Conservation (phyloP, 2,797 vertebrate species). For the Fundulus diaphanus region DNA sequence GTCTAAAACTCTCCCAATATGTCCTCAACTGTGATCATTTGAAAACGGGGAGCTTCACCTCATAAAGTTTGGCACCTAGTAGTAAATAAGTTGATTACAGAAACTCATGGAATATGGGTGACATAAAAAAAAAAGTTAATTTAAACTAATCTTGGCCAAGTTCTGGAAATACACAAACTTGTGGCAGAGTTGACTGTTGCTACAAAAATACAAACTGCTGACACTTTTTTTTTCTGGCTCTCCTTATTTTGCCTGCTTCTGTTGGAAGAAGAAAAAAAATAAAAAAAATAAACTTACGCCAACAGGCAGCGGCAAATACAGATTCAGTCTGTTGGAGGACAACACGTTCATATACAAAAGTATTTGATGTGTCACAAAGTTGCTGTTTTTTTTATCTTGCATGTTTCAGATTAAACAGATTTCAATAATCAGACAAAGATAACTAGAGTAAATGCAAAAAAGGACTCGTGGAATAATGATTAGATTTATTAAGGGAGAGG, state of each 20-base stretch:
- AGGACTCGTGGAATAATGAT: neutral
- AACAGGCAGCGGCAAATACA: neutral
- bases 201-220: conserved; percentile 41
- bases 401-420: neutral
- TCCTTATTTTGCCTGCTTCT: conserved; percentile 29
- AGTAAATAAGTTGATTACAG: neutral
- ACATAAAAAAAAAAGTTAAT: neutral
- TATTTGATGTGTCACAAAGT: neutral
- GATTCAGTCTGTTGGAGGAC: neutral
- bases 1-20: conserved; percentile 14
- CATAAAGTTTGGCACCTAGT: no score
- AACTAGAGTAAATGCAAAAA: neutral
- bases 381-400: no score
- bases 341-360: neutral
- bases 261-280: no score
- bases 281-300: no score
- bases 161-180: conserved; percentile 4
- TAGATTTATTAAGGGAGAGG: neutral
- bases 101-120: neutral
- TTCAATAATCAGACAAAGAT: neutral
- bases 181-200: conserved; percentile 13
- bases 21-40: neutral
- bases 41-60: conserved; percentile 7
- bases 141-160: neutral
- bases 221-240: conserved; percentile 50